These are phyloP conservation scores for Gymnobelideus leadbeateri DNA, from an alignment of 2,113 vertebrate species.

Conservation along the genomic window DNA sequence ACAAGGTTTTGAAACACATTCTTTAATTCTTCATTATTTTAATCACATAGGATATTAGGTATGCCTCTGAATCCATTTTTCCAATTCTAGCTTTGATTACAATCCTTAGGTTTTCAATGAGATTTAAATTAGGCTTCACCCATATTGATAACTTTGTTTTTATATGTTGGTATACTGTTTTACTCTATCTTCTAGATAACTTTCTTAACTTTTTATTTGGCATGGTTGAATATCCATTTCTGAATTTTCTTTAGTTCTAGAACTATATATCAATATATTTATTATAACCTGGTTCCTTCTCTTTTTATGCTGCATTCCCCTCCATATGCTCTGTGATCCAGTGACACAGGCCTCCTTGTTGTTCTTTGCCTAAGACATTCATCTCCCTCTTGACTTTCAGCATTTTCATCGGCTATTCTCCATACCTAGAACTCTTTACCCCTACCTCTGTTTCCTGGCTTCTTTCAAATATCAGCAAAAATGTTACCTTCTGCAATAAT, in stretches of 20 bases:
- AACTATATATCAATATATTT: background rate
- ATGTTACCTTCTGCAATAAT: too few relatives aligned
- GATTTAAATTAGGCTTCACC: background rate
- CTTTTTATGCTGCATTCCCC: background rate
- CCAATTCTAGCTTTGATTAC: background rate
- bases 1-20: background rate
- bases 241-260: background rate
- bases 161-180: background rate
- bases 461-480: too few relatives aligned
- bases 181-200: background rate
- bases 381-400: background rate
- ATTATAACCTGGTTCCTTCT: background rate
- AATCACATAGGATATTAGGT: background rate
- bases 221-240: background rate
- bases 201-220: background rate
- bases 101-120: background rate
- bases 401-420: background rate
- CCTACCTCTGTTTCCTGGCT: too few relatives aligned
- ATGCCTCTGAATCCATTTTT: background rate
- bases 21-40: background rate
- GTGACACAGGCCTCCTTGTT: background rate
- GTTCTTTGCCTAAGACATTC: background rate
- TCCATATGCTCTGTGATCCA: background rate
- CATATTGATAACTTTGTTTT: background rate
- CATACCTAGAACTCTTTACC: background rate